Percentiles rank a stretch among this genome's conserved stretches.
These are phyloP conservation scores for Drosophila formosana DNA, from an alignment of 2,888 invertebrate species.

Conservation along the genomic window DNA sequence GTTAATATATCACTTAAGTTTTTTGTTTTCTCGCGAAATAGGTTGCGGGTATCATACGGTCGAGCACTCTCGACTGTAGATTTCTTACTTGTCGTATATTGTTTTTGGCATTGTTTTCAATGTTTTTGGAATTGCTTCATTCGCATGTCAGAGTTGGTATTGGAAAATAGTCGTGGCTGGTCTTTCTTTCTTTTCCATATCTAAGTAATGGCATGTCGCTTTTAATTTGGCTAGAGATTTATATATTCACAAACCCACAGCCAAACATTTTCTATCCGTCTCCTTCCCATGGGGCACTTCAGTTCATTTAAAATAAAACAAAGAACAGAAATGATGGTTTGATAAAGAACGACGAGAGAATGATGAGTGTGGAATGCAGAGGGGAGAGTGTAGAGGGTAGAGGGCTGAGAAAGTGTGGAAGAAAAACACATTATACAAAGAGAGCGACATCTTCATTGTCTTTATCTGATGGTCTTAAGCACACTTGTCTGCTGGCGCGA, in stretches of 20 bases:
- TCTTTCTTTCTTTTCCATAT: slow-evolving; percentile 36
- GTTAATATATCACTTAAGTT: too few species aligned
- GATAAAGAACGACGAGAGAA: neutral
- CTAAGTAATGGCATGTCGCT: slow-evolving; percentile 74
- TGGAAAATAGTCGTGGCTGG: slow-evolving; percentile 48
- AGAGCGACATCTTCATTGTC: slow-evolving; percentile 55
- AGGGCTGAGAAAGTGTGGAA: neutral
- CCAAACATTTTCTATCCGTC: slow-evolving; percentile 2
- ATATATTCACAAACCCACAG: slow-evolving; percentile 40
- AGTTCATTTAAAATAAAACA: slow-evolving; percentile 65
- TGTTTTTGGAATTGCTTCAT: slow-evolving; percentile 37
- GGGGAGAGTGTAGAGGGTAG: neutral
- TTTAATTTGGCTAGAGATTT: slow-evolving; percentile 77
- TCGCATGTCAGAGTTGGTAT: slow-evolving; percentile 44
- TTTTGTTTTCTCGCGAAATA: too few species aligned
- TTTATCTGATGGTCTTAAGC: slow-evolving; percentile 55
- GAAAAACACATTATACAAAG: slow-evolving; percentile 14
- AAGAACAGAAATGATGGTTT: slow-evolving; percentile 5
- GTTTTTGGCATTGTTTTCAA: slow-evolving; percentile 12
- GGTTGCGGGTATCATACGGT: too few species aligned
- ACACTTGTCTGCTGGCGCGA: slow-evolving; percentile 34
- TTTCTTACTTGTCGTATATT: slow-evolving; percentile 21
- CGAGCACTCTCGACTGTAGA: too few species aligned
- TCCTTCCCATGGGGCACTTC: slow-evolving; percentile 11
- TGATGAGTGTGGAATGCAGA: neutral